Conservation (phyloP, 2,113 vertebrate genomes). For the Heloderma charlesbogerti region DNA sequence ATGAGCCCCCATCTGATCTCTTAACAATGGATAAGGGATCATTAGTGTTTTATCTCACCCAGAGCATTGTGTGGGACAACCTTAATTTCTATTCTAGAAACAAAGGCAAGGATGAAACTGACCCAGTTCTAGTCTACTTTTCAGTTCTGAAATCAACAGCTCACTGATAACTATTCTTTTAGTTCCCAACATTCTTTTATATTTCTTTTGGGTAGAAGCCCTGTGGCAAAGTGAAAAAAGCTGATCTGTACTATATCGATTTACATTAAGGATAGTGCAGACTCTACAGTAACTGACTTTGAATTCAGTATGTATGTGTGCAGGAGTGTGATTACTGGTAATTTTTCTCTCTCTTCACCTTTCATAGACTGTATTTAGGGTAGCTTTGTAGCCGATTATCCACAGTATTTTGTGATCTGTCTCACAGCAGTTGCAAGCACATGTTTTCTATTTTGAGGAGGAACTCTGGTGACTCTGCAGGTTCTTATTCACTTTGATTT, state of each 20-base stretch:
- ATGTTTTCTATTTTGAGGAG: slow-evolving; percentile 26
- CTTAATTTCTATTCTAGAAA: slow-evolving; percentile 4
- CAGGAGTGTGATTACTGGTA: background rate
- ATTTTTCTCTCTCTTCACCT: background rate
- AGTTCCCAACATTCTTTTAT: background rate
- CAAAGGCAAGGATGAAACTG: background rate
- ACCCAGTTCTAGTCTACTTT: background rate
- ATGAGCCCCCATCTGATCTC: background rate
- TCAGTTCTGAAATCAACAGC: background rate
- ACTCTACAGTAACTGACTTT: background rate
- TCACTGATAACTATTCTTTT: background rate
- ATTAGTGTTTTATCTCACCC: background rate
- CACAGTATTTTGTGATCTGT: slow-evolving; percentile 6
- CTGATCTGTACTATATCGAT: background rate
- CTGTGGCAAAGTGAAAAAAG: background rate
- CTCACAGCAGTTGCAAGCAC: background rate
- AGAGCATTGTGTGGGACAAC: background rate
- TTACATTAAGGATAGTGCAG: background rate
- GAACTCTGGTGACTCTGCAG: slow-evolving; percentile 24
- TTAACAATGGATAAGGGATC: background rate
- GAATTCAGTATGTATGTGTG: background rate
- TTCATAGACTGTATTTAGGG: slow-evolving; percentile 5
- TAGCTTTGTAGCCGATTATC: background rate
- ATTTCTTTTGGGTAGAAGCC: background rate
- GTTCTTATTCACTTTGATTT: slow-evolving; percentile 51